Percentiles rank a stretch among this genome's conserved stretches.
Evolutionary conservation across 2,888 invertebrate genomes (phyloP).

Genomic region (Apotomis betuletana): DNA sequence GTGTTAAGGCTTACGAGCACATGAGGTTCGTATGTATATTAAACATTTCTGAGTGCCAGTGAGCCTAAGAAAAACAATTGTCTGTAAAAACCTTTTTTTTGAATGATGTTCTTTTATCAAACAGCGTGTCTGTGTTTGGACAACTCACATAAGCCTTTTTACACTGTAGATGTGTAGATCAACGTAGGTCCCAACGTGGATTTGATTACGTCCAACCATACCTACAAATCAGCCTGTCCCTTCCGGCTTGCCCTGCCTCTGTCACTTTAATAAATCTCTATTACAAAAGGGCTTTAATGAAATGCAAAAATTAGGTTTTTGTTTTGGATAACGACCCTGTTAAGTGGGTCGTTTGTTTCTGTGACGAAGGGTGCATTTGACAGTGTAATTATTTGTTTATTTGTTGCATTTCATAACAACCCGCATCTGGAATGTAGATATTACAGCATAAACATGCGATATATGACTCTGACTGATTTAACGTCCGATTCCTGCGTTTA

Average conservation of each 20-base stretch:
- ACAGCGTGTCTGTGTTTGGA: too few species aligned
- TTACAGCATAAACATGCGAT: too few species aligned
- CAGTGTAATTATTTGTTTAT: not conserved
- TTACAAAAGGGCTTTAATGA: slow-evolving; percentile 33
- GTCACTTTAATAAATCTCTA: slow-evolving; percentile 34
- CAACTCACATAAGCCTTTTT: not conserved
- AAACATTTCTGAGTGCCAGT: too few species aligned
- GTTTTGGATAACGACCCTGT: slow-evolving; percentile 27
- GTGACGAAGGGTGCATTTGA: not conserved
- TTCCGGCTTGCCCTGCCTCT: slow-evolving; percentile 6
- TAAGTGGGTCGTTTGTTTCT: slow-evolving; percentile 18
- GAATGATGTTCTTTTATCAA: too few species aligned
- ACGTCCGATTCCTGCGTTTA: too few species aligned
- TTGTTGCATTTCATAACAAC: too few species aligned
- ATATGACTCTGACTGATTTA: too few species aligned
- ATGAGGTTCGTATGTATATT: too few species aligned
- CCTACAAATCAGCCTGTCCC: slow-evolving; percentile 26
- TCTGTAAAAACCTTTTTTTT: too few species aligned
- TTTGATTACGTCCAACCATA: slow-evolving; percentile 14
- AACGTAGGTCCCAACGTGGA: not conserved
- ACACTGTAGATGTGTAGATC: not conserved
- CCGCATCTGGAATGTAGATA: too few species aligned
- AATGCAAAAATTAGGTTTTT: slow-evolving; percentile 35
- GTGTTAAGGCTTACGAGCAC: too few species aligned
- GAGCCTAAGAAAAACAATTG: too few species aligned